Percentiles rank a stretch among this genome's conserved stretches.
Evolutionary conservation across 2,888 invertebrate genomes (phyloP).

Genomic region (Eupithecia insigniata): DNA sequence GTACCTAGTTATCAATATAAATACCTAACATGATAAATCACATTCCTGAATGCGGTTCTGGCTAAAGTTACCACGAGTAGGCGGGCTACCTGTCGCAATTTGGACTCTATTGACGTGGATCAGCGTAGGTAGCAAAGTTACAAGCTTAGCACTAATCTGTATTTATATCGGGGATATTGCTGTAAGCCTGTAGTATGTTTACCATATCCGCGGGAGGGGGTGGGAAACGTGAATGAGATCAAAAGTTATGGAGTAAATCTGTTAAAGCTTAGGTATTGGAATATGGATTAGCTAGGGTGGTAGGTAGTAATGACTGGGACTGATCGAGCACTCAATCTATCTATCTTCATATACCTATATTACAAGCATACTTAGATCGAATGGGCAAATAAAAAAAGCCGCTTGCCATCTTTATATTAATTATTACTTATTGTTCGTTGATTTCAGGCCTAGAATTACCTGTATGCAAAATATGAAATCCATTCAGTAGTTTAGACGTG

Average conservation of each 20-base stretch:
- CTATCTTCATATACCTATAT: not conserved
- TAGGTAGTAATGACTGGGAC: not conserved
- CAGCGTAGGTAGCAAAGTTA: conserved; percentile 48
- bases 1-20: not conserved
- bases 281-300: not conserved
- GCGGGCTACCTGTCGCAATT: conserved; percentile 34
- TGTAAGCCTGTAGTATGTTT: conserved; percentile 30
- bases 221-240: conserved; percentile 23
- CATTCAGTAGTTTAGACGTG: no score
- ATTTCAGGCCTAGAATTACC: no score
- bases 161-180: conserved; percentile 29
- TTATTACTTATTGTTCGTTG: no score
- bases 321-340: not conserved
- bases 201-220: conserved; percentile 17
- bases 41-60: conserved; percentile 14
- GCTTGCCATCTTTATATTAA: no score
- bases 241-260: conserved; percentile 4
- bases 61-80: conserved; percentile 28
- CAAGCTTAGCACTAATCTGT: conserved; percentile 36
- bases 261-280: not conserved
- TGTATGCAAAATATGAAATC: no score
- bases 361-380: no score
- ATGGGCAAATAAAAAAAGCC: no score
- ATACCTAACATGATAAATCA: not conserved
- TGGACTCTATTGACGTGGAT: conserved; percentile 40